These are phyloP conservation scores for Nemapogon koenigi DNA, from an alignment of 2,888 invertebrate genomes.

Conservation along the genomic window DNA sequence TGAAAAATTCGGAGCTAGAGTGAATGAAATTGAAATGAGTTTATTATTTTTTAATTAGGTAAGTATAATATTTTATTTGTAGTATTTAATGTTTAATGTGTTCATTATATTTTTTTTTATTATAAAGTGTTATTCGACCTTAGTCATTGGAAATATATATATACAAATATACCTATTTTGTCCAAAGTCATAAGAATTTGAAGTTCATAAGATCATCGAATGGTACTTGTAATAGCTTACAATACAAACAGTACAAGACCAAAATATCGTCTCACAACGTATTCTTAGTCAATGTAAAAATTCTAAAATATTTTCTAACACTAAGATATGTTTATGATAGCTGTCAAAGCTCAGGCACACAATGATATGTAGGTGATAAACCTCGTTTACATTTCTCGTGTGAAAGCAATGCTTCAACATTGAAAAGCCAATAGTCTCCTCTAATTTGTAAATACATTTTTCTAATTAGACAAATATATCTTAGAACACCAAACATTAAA, in stretches of 20 bases:
- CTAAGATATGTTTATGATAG: constrained; percentile 54
- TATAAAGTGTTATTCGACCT: no score
- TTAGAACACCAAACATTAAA: constrained; percentile 1
- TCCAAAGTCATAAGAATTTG: constrained; percentile 60
- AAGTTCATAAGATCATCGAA: constrained; percentile 57
- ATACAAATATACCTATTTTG: constrained; percentile 56
- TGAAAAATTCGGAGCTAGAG: no score
- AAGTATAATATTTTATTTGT: no score
- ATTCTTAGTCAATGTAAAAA: constrained; percentile 29
- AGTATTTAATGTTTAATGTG: no score
- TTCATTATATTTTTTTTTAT: no score
- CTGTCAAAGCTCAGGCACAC: constrained; percentile 63
- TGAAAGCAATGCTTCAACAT: constrained; percentile 50
- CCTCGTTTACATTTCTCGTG: constrained; percentile 21
- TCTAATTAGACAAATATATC: background rate
- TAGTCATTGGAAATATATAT: constrained; percentile 23
- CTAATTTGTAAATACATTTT: constrained; percentile 1
- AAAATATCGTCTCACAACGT: constrained; percentile 52
- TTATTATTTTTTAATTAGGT: no score
- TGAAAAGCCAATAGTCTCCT: constrained; percentile 17
- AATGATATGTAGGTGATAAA: constrained; percentile 56
- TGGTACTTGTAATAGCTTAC: constrained; percentile 50
- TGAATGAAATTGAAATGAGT: no score
- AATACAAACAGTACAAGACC: constrained; percentile 36
- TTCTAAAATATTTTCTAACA: constrained; percentile 43